Base-by-base conservation (phyloP, 2,888 invertebrate species). In the Megamerina dolium region DNA sequence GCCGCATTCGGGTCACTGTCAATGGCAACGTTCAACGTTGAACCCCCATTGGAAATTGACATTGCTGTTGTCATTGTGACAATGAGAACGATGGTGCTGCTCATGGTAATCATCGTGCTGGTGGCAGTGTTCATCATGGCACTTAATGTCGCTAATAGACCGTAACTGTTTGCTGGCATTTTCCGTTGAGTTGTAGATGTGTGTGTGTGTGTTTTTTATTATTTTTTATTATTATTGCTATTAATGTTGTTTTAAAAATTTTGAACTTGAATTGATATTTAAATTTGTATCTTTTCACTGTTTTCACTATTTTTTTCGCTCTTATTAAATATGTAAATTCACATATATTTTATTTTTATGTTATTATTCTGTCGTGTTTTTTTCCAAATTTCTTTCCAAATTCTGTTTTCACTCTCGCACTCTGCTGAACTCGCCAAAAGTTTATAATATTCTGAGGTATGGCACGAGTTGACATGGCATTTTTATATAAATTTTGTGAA, bases 401-500 rank as follows among this genome's bases (percentile, higher is more conserved):
- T 23, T 14, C 30, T 20, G 14, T 14, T 21, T 37, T 12, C 26
- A 30, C 32, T 3, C 26, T 33, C 35, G 23, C 31, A 19, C 37
- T 29, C 44, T 41, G 36, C 43, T 39, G 12, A 14, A 41, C 48
- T 44, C 16, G 41, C 47, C 42, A 27, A 48, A 43, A 34, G 56
- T 37, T 53, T 41, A 41, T 50, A 55, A 51, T 56, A 54, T 63
- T 63, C 62, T 63, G 59, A 63, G 49, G 61, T 53, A 47, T 42
- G 40, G 30, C 31, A 50, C 45, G 57, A 49, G 37, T 49, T 32
- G 45, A 44, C 54, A 38, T 26, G 48, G 54, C 50, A 50, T 44
- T 50, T 61, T 61, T 61, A 63, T 61, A 59, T 48, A 48, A 36
- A n/a, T n/a, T n/a, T n/a, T n/a, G n/a, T n/a, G n/a, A n/a, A n/a